Evolutionary conservation across 1,140 invertebrate genomes (phyloP).

Genomic region (Pantala flavescens): DNA sequence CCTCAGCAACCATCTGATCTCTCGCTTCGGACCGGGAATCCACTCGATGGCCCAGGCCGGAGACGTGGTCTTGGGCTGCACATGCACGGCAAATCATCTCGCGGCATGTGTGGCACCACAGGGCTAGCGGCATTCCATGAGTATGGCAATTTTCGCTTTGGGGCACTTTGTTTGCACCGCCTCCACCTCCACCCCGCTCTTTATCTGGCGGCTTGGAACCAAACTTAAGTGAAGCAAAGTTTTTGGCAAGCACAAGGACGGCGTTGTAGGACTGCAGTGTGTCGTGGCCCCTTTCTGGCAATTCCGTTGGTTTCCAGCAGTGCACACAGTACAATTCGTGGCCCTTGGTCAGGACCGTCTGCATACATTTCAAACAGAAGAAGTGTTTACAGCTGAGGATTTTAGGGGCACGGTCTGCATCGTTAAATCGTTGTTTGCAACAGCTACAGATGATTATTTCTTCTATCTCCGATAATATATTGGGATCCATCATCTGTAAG

Average conservation of each 20-base stretch:
- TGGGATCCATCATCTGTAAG: conserved; percentile 30
- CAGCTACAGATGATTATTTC: conserved; percentile 57
- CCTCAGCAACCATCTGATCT: conserved; percentile 51
- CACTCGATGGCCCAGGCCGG: conserved; percentile 44
- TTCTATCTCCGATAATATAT: conserved; percentile 49
- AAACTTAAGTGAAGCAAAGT: conserved; percentile 44
- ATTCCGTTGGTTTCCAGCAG: conserved; percentile 54
- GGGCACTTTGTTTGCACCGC: conserved; percentile 14
- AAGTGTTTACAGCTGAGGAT: conserved; percentile 62
- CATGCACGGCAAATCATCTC: conserved; percentile 53
- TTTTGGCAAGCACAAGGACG: conserved; percentile 49
- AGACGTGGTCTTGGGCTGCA: conserved; percentile 46
- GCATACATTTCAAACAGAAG: conserved; percentile 62
- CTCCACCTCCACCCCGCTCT: conserved; percentile 37
- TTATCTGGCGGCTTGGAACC: conserved; percentile 37
- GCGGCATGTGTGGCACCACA: conserved; percentile 61
- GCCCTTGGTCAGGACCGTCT: conserved; percentile 48
- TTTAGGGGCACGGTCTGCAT: conserved; percentile 55
- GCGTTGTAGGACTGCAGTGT: conserved; percentile 53
- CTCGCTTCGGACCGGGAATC: conserved; percentile 55
- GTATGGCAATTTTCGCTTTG: conserved; percentile 51
- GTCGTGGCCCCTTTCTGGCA: conserved; percentile 48
- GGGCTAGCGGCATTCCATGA: conserved; percentile 57
- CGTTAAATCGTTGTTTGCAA: conserved; percentile 58
- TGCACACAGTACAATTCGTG: conserved; percentile 54